Percentiles rank a stretch among this genome's conserved stretches.
Evolutionary conservation across 2,797 vertebrate species (phyloP).

Genomic region (Phyllotis vaccarum): DNA sequence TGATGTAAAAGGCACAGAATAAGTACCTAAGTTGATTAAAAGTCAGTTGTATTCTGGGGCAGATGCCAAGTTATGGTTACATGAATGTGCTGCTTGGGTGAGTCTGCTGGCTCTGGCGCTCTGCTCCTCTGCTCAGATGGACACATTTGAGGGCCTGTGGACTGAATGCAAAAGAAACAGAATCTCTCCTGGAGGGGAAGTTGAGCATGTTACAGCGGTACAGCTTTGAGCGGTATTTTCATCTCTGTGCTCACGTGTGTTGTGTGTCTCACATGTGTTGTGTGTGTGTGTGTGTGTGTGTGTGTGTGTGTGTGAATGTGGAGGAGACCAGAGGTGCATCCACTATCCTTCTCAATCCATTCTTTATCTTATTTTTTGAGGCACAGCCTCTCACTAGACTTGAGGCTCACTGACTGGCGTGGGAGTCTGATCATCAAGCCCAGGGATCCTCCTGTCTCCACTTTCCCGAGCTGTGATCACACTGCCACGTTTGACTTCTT

Average conservation of each 20-base stretch:
- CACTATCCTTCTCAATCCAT: neutral
- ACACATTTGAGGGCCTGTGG: neutral
- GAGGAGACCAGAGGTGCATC: neutral
- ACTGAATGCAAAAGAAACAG: neutral
- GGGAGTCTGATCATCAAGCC: neutral
- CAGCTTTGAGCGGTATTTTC: slow-evolving; percentile 1
- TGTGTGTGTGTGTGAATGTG: neutral
- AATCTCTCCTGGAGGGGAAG: neutral
- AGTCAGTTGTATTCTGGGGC: neutral
- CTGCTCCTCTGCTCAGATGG: neutral
- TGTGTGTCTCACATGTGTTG: no score
- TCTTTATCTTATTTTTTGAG: neutral
- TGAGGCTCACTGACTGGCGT: neutral
- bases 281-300: neutral
- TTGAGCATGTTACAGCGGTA: neutral
- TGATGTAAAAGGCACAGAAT: no score
- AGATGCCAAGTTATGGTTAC: neutral
- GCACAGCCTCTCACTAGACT: neutral
- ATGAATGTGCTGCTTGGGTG: neutral
- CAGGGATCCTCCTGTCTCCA: neutral
- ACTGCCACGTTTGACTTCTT: neutral
- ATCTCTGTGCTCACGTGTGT: neutral
- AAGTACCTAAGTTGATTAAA: neutral
- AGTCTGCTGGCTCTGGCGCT: neutral
- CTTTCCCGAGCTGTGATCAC: neutral